These are phyloP conservation scores for Zaprionus gabonicus DNA, from an alignment of 1,140 invertebrate species.

Conservation along the genomic window DNA sequence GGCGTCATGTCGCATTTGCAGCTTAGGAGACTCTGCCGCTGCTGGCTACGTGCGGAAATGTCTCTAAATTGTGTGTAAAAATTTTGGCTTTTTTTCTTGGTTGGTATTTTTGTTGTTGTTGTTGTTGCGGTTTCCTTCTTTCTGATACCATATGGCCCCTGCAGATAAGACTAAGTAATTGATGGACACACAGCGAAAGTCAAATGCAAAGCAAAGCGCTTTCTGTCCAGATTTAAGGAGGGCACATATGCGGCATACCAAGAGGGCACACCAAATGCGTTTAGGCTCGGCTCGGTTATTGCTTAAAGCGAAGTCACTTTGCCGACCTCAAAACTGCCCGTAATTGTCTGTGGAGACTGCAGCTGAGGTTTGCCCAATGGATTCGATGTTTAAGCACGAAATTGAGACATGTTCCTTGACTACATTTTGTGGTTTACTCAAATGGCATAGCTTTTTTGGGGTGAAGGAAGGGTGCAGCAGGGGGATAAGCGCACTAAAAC, in stretches of 20 bases:
- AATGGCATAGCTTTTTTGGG: conserved; percentile 7
- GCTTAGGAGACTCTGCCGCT: conserved; percentile 28
- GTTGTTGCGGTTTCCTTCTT: conserved; percentile 8
- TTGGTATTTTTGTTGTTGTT: conserved; percentile 43
- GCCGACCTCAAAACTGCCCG: conserved; percentile 18
- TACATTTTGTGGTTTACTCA: conserved; percentile 72
- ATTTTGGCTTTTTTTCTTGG: conserved; percentile 62
- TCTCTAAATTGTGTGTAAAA: conserved; percentile 82
- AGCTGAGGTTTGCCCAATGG: conserved; percentile 21
- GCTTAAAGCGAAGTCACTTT: not conserved
- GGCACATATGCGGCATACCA: conserved; percentile 12
- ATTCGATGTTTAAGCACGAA: conserved; percentile 56
- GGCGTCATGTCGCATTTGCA: conserved; percentile 56
- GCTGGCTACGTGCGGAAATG: conserved; percentile 75
- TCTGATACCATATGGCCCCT: conserved; percentile 73
- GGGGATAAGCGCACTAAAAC: conserved; percentile 41
- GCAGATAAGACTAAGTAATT: conserved; percentile 77
- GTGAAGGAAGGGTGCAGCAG: not conserved
- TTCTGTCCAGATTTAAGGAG: conserved; percentile 12
- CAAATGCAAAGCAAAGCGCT: conserved; percentile 42
- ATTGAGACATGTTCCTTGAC: conserved; percentile 79
- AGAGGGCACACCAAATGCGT: not conserved
- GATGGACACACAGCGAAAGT: conserved; percentile 57
- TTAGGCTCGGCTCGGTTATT: not conserved
- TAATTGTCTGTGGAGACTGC: conserved; percentile 11